Conservation (phyloP, 2,113 vertebrate genomes). For the Sphaerodactylus townsendi region DNA sequence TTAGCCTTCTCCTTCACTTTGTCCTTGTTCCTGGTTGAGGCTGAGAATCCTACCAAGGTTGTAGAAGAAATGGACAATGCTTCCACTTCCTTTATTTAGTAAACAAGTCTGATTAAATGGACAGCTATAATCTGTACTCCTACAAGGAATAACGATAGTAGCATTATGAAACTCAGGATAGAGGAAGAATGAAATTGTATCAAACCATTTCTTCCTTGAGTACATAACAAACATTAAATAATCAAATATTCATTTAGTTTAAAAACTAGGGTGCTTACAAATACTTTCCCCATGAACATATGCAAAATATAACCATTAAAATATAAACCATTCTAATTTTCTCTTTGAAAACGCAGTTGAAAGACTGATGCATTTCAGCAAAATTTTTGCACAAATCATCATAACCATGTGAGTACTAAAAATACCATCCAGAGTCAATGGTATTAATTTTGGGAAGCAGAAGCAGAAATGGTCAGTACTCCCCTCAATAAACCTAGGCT, state of each 20-base stretch:
- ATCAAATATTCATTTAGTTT: slow-evolving; percentile 56
- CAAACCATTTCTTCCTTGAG: background rate
- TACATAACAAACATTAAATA: slow-evolving; percentile 18
- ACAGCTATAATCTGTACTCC: slow-evolving; percentile 10
- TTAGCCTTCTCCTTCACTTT: background rate
- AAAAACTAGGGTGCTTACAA: slow-evolving; percentile 55
- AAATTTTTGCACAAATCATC: slow-evolving; percentile 6
- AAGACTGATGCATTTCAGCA: slow-evolving; percentile 35
- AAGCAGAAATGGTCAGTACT: slow-evolving; percentile 26
- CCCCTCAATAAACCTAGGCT: slow-evolving; percentile 21
- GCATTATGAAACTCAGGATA: background rate
- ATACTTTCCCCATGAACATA: slow-evolving; percentile 55
- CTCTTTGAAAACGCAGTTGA: slow-evolving; percentile 45
- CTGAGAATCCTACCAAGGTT: slow-evolving; percentile 3
- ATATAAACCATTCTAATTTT: slow-evolving; percentile 48
- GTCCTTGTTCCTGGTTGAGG: slow-evolving; percentile 2
- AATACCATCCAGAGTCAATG: background rate
- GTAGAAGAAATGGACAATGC: background rate
- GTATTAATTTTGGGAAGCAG: slow-evolving; percentile 13
- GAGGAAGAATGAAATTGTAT: background rate
- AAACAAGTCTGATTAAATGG: slow-evolving; percentile 20
- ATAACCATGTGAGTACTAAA: background rate
- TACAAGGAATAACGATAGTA: background rate
- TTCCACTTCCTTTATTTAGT: slow-evolving; percentile 20
- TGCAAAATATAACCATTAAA: slow-evolving; percentile 21